phyloP scores from a whole-genome alignment of 1,140 invertebrate genomes.

The Oncopeltus fasciatus region DNA sequence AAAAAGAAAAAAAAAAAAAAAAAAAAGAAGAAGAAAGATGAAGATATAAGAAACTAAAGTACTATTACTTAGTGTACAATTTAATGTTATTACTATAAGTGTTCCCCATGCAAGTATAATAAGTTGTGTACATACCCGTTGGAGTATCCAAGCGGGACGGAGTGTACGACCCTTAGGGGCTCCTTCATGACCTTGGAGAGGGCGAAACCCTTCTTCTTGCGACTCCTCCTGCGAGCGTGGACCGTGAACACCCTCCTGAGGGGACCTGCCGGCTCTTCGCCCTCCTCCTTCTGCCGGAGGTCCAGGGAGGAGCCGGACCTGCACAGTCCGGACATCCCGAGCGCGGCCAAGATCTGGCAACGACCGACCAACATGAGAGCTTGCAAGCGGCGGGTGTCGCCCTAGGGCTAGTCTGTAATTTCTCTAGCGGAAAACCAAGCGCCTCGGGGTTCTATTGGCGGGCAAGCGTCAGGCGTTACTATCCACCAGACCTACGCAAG shows the following conservation, averaged over 20 bases:
- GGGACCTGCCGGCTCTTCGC: slow-evolving; percentile 3
- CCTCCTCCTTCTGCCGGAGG: slow-evolving; percentile 5
- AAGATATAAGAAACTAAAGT: too few species aligned
- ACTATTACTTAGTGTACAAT: too few species aligned
- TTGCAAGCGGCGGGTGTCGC: too few species aligned
- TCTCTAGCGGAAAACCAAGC: too few species aligned
- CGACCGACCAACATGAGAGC: not conserved
- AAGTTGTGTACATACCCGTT: slow-evolving; percentile 29
- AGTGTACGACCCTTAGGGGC: slow-evolving; percentile 33
- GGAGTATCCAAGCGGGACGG: slow-evolving; percentile 32
- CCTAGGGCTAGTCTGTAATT: too few species aligned
- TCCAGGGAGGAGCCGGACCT: slow-evolving; percentile 21
- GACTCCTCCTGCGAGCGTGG: slow-evolving; percentile 26
- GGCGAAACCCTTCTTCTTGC: slow-evolving; percentile 26
- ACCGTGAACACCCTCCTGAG: slow-evolving; percentile 32
- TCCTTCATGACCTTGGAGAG: slow-evolving; percentile 33
- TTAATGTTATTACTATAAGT: too few species aligned
- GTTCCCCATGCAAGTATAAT: too few species aligned
- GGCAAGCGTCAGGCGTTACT: too few species aligned
- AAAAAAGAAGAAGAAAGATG: too few species aligned
- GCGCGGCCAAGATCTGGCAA: not conserved
- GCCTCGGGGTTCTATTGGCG: too few species aligned
- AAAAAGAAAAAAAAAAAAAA: too few species aligned
- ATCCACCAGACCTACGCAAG: too few species aligned
- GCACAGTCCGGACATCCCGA: slow-evolving; percentile 12